Evolutionary conservation across 1,140 invertebrate species (phyloP), one percentile per base, ranked within the genome.

Genomic region (Pogonognathellus flavescens): DNA sequence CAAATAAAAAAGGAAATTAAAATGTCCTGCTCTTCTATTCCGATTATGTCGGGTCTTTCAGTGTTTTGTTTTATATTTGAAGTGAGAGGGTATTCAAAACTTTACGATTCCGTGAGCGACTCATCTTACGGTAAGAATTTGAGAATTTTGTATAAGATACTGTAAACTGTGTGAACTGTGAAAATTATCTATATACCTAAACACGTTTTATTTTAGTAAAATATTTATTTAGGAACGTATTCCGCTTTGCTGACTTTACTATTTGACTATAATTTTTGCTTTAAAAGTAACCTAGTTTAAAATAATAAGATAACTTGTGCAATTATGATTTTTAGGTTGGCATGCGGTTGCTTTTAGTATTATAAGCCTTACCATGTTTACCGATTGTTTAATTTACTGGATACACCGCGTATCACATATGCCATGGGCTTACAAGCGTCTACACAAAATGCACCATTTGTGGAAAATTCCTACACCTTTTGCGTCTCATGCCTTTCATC

Each of bases 401-500:
- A 92, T 92, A 62, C 92, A 93, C 86, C 90, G 92, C 49, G 90
- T 89, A 22, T 90, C 92, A 8, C 92, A 93, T 85, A 89, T 90
- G 80, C 89, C 86, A 20, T 76, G 88, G 0, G 82, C 91, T 11
- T 92, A 92, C 89, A 91, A 91, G 85, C 87, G 89, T 66, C 87
- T 92, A 9, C 92, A 92, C 89, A 92, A 92, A 85, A 83, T 89
- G 0, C 92, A 92, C 86, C 92, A 92, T 87, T 89, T 88, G 53
- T 92, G 92, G 91, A 91, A 92, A 88, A 82, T 92, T 0, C 91
- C 92, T 13, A 92, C 91, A 9, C 92, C 92, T 14, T 93, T 91
- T 88, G 92, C 92, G 16, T 92, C 91, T 82, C 92, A 92, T 88
- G 92, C 92, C 9, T 93, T 93, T 86, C 91, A 92, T 86, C 92